Evolutionary conservation across 1,140 invertebrate species (phyloP), one percentile per base, ranked within the genome.

Genomic region (Sinella curviseta): DNA sequence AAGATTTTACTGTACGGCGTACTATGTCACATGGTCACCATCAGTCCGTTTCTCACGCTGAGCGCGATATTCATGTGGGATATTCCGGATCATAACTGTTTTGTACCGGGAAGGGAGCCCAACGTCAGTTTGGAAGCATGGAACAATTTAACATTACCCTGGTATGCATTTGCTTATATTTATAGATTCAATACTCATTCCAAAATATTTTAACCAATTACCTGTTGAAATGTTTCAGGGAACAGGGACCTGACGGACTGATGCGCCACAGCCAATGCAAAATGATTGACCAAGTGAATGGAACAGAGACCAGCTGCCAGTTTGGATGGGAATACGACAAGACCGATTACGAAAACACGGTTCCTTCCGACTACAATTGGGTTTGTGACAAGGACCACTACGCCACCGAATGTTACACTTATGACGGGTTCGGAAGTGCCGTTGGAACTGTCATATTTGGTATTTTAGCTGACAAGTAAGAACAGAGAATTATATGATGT

Each of bases 351-450:
- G 77, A 77, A 0, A 76, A 77, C 34, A 83, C 82, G 1, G 78
- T 83, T 55, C 77, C 80, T 0, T 79, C 79, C 1, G 77, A 79
- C 8, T 83, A 67, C 31, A 48, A 83, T 39, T 83, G 82, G 82
- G 82, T 83, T n/a, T 83, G 82, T 33, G 70, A 67, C 0, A 76
- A 76, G n/a, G 35, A 30, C 12, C 14, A 75, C 33, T 79, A 81
- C 28, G 76, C 77, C 30, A 81, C 82, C 0, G 55, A 78, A 33
- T 54, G 75, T 16, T 81, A 81, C 60, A 81, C 82, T 3, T 65
- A 74, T 33, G 20, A 24, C n/a, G 34, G 48, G 4, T 26, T 81
- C 0, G 82, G 82, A 36, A 77, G 70, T 54, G 78, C 75, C 1
- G 33, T 79, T 24, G 82, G 82, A 1, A 57, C 74, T 39, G 26